A percentile compares a stretch with the other conserved stretches of the same genome.
Conservation (phyloP, 2,113 vertebrate genomes). For the Pitta sordida region DNA sequence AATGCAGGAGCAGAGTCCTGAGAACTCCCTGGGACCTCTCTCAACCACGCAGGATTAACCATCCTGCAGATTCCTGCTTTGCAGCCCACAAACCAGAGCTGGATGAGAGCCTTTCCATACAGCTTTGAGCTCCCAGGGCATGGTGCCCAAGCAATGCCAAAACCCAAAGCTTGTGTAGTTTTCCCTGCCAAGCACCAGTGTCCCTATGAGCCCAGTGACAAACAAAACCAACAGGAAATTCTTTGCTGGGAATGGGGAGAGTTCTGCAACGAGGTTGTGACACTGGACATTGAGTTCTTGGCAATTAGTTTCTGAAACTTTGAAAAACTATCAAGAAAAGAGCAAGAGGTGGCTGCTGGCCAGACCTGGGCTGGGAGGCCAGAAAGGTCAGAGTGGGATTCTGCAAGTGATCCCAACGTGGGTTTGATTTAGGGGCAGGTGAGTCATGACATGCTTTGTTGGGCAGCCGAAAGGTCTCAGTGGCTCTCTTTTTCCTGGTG, state of each 20-base stretch:
- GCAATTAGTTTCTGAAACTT: conserved; percentile 3
- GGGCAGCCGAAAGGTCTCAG: neutral
- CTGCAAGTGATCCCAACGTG: accelerated
- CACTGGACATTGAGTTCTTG: conserved; percentile 30
- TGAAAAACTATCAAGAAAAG: neutral
- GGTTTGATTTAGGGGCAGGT: neutral
- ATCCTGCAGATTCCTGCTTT: neutral
- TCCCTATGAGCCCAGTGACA: neutral
- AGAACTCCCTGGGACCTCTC: neutral
- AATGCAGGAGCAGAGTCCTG: neutral
- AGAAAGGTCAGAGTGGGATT: neutral
- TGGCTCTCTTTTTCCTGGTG: neutral
- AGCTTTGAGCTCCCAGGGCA: neutral
- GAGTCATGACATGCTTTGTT: neutral
- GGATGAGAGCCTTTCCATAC: neutral
- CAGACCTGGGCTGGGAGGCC: neutral
- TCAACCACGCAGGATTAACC: neutral
- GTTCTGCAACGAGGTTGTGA: neutral
- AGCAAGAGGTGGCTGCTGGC: neutral
- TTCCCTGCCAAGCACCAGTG: neutral
- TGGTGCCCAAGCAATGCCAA: neutral
- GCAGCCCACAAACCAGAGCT: neutral
- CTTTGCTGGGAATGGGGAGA: conserved; percentile 33
- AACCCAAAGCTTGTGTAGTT: neutral
- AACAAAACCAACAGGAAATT: conserved; percentile 44